These are phyloP conservation scores for Acanthisitta chloris DNA, from an alignment of 2,113 vertebrate genomes.

Conservation along the genomic window DNA sequence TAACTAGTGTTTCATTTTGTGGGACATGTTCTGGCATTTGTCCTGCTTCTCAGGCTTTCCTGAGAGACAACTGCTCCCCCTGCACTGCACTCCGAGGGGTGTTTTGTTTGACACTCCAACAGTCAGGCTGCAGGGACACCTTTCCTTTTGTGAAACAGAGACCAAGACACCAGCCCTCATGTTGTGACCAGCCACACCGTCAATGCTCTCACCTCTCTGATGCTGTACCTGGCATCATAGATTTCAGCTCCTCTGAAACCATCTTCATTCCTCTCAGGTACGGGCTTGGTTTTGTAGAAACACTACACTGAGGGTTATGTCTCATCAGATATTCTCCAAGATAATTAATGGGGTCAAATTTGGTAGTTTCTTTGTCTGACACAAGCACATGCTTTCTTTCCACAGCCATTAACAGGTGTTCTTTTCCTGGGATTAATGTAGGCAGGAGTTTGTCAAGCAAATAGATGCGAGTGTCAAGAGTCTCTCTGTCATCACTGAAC, in stretches of 20 bases:
- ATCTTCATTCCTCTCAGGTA: conserved; percentile 71
- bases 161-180: background rate
- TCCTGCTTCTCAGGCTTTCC: background rate
- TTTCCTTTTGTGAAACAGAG: background rate
- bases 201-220: conserved; percentile 65
- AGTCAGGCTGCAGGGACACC: background rate
- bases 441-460: conserved; percentile 79
- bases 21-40: background rate
- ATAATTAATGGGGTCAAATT: conserved; percentile 71
- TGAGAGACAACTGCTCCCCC: background rate
- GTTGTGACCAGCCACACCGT: background rate
- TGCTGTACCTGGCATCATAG: conserved; percentile 35
- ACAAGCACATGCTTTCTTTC: conserved; percentile 70
- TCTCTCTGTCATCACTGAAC: conserved; percentile 58
- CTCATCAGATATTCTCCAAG: conserved; percentile 81
- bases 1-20: background rate
- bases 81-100: background rate
- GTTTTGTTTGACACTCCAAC: background rate
- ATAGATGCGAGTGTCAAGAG: conserved; percentile 61
- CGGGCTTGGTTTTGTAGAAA: background rate
- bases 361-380: background rate
- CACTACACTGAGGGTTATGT: conserved; percentile 62
- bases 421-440: conserved; percentile 71
- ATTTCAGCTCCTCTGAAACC: conserved; percentile 64
- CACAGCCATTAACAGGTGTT: conserved; percentile 68